Evolutionary conservation across 2,888 invertebrate species (phyloP), one percentile per base, ranked within the genome.

Genomic region (Proisotoma minuta): DNA sequence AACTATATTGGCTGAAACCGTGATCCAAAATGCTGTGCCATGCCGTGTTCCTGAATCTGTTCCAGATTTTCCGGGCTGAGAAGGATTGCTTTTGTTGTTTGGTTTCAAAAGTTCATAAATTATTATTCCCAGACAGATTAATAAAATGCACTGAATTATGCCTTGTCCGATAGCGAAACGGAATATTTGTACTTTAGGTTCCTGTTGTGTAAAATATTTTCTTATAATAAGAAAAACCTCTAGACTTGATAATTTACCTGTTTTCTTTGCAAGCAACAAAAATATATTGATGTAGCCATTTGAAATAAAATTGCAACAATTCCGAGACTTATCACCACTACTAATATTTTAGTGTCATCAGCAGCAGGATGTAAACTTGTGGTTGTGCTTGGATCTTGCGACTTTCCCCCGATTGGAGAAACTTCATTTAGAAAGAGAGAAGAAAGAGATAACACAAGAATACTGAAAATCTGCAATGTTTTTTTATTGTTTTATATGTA

Each of bases 11-110:
- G 5, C 20, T 5, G 47, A 28, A 3, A 56, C 26, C 20, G 27
- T 24, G 18, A 56, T 43, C 40, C 43, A 56, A 20, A 56, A 56
- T 10, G 27, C 28, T 18, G n/a, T 18, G 23, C 56, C 56, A 43
- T 43, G 43, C 15, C 43, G 18, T 43, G 43, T 43, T 34, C 8
- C 34, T 34, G 8, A 8, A 10, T 34, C 34, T 10, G 34, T 8
- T 15, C 34, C 34, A 34, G 34, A 15, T 34, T 34, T 34, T 34
- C 34, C 34, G 5, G 18, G 43, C 4, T 12, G 5, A 4, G 15
- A 15, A 43, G 15, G 43, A 5, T 12, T 20, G 18, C 43, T 43
- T 5, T n/a, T n/a, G 51, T 24, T 5, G 2, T 24, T 8, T 5
- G 27, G n/a, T 23, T 56, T 56, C 2, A 24, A 3, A 26, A 29